phyloP scores from a whole-genome alignment of 2,888 invertebrate genomes.

The Aethes cnicana region DNA sequence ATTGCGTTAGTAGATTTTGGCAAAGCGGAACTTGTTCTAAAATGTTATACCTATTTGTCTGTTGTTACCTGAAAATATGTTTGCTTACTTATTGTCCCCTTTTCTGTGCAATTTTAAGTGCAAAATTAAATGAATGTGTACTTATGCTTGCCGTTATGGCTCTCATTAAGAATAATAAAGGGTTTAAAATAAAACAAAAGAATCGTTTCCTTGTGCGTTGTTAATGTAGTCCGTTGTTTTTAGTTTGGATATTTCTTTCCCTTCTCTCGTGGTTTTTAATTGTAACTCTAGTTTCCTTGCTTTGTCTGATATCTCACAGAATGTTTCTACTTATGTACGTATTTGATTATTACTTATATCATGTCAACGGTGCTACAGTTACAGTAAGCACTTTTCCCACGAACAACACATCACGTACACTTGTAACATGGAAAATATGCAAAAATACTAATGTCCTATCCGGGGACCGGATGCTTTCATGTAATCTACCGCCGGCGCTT shows the following conservation, averaged over 20 bases:
- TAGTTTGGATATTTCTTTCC: no score
- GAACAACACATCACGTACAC: no score
- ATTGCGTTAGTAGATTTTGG: no score
- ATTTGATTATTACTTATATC: no score
- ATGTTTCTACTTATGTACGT: no score
- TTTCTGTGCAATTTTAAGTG: slow-evolving; percentile 14
- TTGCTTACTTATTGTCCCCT: slow-evolving; percentile 4
- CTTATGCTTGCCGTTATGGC: slow-evolving; percentile 27
- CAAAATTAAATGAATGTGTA: slow-evolving; percentile 23
- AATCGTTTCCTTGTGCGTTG: slow-evolving; percentile 8
- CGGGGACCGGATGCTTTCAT: background rate
- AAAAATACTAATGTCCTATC: slow-evolving; percentile 1
- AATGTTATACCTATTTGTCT: slow-evolving; percentile 7
- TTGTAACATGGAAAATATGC: slow-evolving; percentile 16
- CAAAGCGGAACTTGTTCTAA: no score
- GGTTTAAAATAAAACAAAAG: slow-evolving; percentile 17
- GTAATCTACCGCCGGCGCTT: slow-evolving; percentile 6
- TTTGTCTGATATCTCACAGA: no score
- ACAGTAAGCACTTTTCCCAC: no score
- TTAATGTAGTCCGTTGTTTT: slow-evolving; percentile 8
- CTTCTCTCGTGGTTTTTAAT: no score
- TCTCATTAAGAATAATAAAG: slow-evolving; percentile 25
- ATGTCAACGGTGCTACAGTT: no score
- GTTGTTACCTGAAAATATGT: slow-evolving; percentile 20
- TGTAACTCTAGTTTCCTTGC: no score